A percentile compares a stretch with the other conserved stretches of the same genome.
These are phyloP conservation scores for Aurelia coerulea DNA, from an alignment of 30 jellyfish, hydroid and myxozoan species.

Conservation along the genomic window DNA sequence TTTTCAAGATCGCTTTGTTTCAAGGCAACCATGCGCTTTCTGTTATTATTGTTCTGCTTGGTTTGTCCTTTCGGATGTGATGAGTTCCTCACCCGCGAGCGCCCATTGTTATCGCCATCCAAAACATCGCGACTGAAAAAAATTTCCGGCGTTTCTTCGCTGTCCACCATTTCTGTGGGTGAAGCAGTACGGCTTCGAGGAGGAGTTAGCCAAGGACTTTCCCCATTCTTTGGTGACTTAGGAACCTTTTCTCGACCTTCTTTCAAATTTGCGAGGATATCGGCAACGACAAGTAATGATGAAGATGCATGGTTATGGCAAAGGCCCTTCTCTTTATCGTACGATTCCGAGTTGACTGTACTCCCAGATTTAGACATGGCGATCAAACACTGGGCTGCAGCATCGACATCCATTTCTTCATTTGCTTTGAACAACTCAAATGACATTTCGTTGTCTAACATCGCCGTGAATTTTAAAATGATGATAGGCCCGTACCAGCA, in stretches of 20 bases:
- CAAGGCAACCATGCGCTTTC: conserved; percentile 59
- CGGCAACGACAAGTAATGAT: conserved; percentile 72
- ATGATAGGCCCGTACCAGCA: conserved; percentile 15
- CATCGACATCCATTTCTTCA: conserved; percentile 75
- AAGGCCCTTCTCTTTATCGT: conserved; percentile 48
- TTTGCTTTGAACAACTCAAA: conserved; percentile 19
- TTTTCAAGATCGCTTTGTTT: conserved; percentile 54
- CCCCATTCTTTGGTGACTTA: conserved; percentile 31
- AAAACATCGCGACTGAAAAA: conserved; percentile 57
- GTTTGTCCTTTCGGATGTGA: conserved; percentile 25
- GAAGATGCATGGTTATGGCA: conserved; percentile 26
- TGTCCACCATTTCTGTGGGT: conserved; percentile 82
- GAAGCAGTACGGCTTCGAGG: conserved; percentile 99
- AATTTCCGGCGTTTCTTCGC: conserved; percentile 49
- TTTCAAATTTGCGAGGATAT: conserved; percentile 83
- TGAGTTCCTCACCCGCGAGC: conserved; percentile 49
- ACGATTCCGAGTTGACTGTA: conserved; percentile 35
- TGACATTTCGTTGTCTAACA: conserved; percentile 63
- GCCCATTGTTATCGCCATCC: conserved; percentile 48
- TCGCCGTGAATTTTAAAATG: background rate
- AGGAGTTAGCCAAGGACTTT: conserved; percentile 95
- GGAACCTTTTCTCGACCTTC: conserved; percentile 59
- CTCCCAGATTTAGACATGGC: conserved; percentile 79
- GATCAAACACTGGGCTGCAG: conserved; percentile 80
- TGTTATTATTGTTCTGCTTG: conserved; percentile 23